These are phyloP conservation scores for Pseudoatta argentina DNA, from an alignment of 1,140 invertebrate species.

Conservation along the genomic window DNA sequence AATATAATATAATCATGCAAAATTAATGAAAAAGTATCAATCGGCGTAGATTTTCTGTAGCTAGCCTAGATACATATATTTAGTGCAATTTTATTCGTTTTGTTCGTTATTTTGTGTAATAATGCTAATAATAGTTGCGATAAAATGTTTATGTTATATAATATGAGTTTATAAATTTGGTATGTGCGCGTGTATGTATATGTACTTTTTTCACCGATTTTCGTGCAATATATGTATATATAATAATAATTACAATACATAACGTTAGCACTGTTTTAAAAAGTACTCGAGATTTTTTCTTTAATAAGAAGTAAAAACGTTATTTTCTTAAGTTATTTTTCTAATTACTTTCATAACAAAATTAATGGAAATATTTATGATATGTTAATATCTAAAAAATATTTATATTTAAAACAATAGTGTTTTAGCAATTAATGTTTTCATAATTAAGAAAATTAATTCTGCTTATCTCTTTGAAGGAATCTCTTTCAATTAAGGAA, in stretches of 20 bases:
- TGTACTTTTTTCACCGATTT: neutral
- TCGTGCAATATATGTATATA: conserved; percentile 3
- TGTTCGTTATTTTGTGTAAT: conserved; percentile 33
- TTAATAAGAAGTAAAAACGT: neutral
- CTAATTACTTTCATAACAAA: neutral
- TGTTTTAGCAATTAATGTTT: too few relatives aligned
- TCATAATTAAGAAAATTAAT: too few relatives aligned
- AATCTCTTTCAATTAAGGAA: neutral
- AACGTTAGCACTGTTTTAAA: neutral
- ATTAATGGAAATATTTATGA: neutral
- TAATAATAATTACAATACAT: conserved; percentile 2
- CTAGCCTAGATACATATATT: conserved; percentile 7
- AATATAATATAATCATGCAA: conserved; percentile 2
- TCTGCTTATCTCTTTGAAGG: neutral
- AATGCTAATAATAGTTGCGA: conserved; percentile 29
- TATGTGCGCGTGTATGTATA: neutral
- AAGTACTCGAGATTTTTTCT: neutral
- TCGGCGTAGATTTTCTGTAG: neutral
- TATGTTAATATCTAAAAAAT: too few relatives aligned
- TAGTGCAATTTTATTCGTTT: conserved; percentile 49
- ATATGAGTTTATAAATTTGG: conserved; percentile 39
- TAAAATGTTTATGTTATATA: conserved; percentile 7
- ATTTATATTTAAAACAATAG: too few relatives aligned
- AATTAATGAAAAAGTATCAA: conserved; percentile 24
- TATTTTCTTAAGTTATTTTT: conserved; percentile 19